phyloP scores from a whole-genome alignment of 2,888 invertebrate genomes.

The Blastobasis lacticolella region DNA sequence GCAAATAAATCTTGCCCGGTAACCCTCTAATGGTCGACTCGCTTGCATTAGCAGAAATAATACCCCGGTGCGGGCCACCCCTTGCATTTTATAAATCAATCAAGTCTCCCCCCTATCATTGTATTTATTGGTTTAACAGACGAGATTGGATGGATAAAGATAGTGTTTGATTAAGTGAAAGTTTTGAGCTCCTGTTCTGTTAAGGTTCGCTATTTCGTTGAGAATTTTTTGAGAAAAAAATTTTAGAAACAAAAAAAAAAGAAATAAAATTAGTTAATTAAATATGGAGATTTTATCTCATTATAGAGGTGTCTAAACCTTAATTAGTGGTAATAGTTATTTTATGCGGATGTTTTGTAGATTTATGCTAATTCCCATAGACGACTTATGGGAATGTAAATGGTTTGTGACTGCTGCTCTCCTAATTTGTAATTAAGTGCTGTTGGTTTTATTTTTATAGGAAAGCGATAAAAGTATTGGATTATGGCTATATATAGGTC shows the following conservation, averaged over 20 bases:
- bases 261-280: not conserved
- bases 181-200: not conserved
- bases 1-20: slow-evolving; percentile 26
- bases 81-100: slow-evolving; percentile 50
- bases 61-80: slow-evolving; percentile 29
- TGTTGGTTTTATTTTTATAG: no score
- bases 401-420: no score
- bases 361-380: no score
- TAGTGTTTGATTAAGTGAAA: slow-evolving; percentile 14
- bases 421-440: no score
- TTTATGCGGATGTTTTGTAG: no score
- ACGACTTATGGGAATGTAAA: no score
- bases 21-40: slow-evolving; percentile 53
- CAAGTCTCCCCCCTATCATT: slow-evolving; percentile 27
- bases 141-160: slow-evolving; percentile 21
- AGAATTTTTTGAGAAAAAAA: not conserved
- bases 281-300: not conserved
- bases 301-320: no score
- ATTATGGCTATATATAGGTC: no score
- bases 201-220: not conserved
- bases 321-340: no score
- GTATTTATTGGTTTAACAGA: slow-evolving; percentile 32
- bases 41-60: slow-evolving; percentile 55
- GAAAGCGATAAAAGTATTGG: no score
- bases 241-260: not conserved